These are phyloP conservation scores for Myripristis jacobus DNA, from an alignment of 2,797 vertebrate species.

Conservation along the genomic window DNA sequence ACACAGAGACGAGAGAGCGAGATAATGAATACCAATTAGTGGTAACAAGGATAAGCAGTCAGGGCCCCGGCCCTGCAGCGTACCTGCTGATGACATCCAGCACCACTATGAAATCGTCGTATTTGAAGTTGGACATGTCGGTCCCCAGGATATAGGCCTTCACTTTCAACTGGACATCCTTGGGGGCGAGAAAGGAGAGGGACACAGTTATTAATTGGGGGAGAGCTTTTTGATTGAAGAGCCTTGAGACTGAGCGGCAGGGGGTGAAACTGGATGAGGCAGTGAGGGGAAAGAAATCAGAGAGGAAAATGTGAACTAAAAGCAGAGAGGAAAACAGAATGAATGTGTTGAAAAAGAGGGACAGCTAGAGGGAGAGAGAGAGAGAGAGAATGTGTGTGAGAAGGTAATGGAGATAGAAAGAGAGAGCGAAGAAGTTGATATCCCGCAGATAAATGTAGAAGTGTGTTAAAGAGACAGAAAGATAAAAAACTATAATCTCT, in stretches of 20 bases:
- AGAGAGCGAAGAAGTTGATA: background rate
- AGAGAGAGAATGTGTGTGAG: background rate
- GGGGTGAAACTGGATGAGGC: background rate
- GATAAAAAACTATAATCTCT: background rate
- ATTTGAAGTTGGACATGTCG: conserved; percentile 99
- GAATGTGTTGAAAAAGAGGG: conserved; percentile 4
- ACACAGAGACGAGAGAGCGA: background rate
- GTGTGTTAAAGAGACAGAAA: background rate
- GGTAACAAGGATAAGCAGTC: conserved; percentile 49
- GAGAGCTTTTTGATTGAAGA: background rate
- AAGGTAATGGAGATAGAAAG: background rate
- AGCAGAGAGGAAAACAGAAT: background rate
- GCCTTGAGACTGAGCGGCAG: background rate
- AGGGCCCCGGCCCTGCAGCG: background rate
- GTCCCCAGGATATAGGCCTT: conserved; percentile 98
- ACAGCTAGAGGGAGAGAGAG: background rate
- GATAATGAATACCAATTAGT: conserved; percentile 55
- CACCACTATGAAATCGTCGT: conserved; percentile 98
- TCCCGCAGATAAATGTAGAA: background rate
- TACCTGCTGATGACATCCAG: conserved; percentile 99
- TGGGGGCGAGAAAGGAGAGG: conserved; percentile 25
- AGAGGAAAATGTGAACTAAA: too few relatives aligned
- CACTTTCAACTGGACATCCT: conserved; percentile 99
- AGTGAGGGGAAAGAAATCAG: background rate
- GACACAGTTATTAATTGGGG: background rate